A percentile compares a stretch with the other conserved stretches of the same genome.
These are phyloP conservation scores for Clistopyga incitator DNA, from an alignment of 2,888 invertebrate genomes.

Conservation along the genomic window DNA sequence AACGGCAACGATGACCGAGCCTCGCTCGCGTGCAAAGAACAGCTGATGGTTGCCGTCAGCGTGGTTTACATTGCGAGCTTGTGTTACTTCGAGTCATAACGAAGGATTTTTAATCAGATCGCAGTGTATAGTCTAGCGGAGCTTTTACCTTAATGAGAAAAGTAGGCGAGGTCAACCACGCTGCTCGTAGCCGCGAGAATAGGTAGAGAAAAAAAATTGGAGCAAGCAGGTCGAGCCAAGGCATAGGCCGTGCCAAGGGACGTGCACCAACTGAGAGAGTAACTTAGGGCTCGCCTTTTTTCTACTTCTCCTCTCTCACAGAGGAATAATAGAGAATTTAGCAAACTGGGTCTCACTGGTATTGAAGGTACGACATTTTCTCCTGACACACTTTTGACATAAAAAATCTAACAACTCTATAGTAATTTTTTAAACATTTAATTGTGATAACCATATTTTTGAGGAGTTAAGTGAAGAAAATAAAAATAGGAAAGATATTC, in stretches of 20 bases:
- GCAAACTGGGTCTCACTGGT: slow-evolving; percentile 3
- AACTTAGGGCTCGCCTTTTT: slow-evolving; percentile 9
- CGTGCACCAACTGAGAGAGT: background rate
- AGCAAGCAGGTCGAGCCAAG: slow-evolving; percentile 37
- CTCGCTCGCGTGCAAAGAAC: background rate
- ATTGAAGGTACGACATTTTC: background rate
- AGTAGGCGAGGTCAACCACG: slow-evolving; percentile 62
- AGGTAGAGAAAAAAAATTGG: slow-evolving; percentile 25
- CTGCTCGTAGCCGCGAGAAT: slow-evolving; percentile 35
- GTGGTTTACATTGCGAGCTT: background rate
- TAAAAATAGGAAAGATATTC: no score
- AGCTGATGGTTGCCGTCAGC: background rate
- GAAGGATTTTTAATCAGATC: slow-evolving; percentile 22
- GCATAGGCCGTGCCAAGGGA: slow-evolving; percentile 56
- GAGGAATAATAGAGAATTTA: slow-evolving; percentile 1
- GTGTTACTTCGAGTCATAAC: background rate
- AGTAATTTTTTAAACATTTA: background rate
- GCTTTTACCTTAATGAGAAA: slow-evolving; percentile 69
- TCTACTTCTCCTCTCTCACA: background rate
- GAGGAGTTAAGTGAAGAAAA: no score
- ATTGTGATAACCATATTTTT: no score
- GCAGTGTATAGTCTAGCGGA: slow-evolving; percentile 3
- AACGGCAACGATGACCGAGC: slow-evolving; percentile 4
- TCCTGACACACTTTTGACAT: slow-evolving; percentile 15
- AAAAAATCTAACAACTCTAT: background rate